Evolutionary conservation across 2,113 vertebrate genomes (phyloP).

Genomic region (Rhabdornis inornatus): DNA sequence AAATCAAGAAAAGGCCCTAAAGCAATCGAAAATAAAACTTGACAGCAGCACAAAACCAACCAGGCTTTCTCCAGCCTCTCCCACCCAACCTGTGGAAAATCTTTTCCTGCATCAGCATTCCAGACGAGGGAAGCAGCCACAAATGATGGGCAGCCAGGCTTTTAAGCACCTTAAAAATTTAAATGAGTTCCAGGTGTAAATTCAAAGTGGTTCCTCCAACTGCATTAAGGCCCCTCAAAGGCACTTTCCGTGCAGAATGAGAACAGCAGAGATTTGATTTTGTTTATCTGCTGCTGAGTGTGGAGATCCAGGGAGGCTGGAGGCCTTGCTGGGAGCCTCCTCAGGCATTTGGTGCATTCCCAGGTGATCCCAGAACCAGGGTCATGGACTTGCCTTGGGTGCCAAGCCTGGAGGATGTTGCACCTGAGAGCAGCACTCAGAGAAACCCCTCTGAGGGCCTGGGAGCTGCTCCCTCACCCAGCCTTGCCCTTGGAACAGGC

Average conservation of each 20-base stretch:
- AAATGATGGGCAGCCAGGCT: neutral
- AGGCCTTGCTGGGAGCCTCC: neutral
- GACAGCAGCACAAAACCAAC: neutral
- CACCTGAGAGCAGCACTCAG: rapidly evolving
- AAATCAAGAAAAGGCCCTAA: neutral
- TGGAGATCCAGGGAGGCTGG: neutral
- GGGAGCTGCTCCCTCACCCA: neutral
- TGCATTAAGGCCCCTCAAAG: neutral
- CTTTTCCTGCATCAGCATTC: neutral
- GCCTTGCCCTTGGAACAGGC: neutral
- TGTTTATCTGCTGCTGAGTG: neutral
- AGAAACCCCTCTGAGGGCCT: neutral
- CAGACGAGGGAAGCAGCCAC: neutral
- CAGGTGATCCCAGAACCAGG: neutral
- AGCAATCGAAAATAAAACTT: neutral
- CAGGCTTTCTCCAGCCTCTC: neutral
- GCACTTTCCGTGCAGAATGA: neutral
- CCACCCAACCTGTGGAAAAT: neutral
- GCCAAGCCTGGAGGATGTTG: neutral
- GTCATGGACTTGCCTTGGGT: neutral
- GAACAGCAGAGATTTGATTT: neutral
- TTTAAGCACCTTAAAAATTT: slow-evolving; percentile 43
- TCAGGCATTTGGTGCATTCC: neutral
- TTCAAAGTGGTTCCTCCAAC: neutral
- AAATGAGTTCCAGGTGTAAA: slow-evolving; percentile 24